A percentile compares a stretch with the other conserved stretches of the same genome.
Evolutionary conservation across 2,113 vertebrate genomes (phyloP).

Genomic region (Phyllostomus discolor): DNA sequence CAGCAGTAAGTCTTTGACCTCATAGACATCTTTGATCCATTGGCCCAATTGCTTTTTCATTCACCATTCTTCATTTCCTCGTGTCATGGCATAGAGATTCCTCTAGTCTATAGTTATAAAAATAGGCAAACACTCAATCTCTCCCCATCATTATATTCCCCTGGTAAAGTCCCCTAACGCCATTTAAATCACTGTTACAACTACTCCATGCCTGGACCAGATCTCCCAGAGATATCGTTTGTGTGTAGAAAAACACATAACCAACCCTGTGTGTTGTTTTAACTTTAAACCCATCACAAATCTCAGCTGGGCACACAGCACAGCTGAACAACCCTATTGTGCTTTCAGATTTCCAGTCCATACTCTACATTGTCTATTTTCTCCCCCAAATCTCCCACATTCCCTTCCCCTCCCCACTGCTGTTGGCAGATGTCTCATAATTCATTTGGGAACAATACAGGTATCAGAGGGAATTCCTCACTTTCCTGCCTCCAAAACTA

Average conservation of each 20-base stretch:
- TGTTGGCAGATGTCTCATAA: neutral
- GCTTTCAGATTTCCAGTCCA: neutral
- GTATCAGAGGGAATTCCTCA: neutral
- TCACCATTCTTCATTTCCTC: neutral
- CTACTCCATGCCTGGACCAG: neutral
- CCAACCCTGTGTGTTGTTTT: neutral
- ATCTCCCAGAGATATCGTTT: neutral
- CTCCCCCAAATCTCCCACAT: neutral
- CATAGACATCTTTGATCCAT: neutral
- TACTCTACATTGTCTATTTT: neutral
- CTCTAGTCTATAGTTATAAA: neutral
- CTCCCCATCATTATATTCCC: neutral
- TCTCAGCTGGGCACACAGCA: neutral
- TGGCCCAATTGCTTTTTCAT: neutral
- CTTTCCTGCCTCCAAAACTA: neutral
- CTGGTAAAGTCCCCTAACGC: neutral
- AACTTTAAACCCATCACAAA: neutral
- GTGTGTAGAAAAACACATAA: neutral
- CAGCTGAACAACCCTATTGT: neutral
- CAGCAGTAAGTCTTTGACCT: neutral
- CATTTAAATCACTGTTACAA: neutral
- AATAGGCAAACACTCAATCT: neutral
- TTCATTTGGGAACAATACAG: neutral
- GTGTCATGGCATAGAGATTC: neutral
- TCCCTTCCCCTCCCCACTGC: neutral